Conservation (phyloP, 2,797 vertebrate genomes). For the Tragopan temminckii region DNA sequence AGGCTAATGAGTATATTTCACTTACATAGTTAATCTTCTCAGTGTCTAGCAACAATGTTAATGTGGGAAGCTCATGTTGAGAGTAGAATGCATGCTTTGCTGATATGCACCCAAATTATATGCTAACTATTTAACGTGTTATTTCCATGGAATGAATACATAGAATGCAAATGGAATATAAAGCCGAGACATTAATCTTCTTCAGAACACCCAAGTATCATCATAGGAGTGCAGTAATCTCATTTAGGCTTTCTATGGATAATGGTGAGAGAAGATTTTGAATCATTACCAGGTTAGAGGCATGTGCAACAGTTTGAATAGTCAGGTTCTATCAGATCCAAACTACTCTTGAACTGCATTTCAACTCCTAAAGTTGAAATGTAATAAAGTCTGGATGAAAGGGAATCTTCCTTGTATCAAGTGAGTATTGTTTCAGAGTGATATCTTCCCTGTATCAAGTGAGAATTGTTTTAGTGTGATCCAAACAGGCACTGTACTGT, state of each 20-base stretch:
- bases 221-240: constrained; percentile 40
- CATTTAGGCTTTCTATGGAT: constrained; percentile 36
- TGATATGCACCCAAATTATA: constrained; percentile 72
- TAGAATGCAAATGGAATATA: constrained; percentile 58
- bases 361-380: not conserved
- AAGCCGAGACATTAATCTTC: constrained; percentile 53
- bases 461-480: not conserved
- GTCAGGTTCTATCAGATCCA: not conserved
- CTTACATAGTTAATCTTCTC: constrained; percentile 75
- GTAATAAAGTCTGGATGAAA: not conserved
- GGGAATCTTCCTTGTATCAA: not conserved
- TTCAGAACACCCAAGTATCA: constrained; percentile 48
- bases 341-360: not conserved
- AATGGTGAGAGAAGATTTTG: constrained; percentile 50
- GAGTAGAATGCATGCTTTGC: constrained; percentile 51
- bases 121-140: constrained; percentile 68
- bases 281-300: not conserved
- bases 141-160: constrained; percentile 56
- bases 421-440: not conserved
- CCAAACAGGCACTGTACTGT: not conserved
- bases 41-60: constrained; percentile 72
- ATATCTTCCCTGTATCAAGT: not conserved
- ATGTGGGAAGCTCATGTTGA: constrained; percentile 65
- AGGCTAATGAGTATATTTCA: constrained; percentile 80
- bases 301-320: not conserved